Evolutionary conservation across 2,797 vertebrate species (phyloP), one percentile per base, ranked within the genome.

Genomic region (Otolemur crassicaudatus): DNA sequence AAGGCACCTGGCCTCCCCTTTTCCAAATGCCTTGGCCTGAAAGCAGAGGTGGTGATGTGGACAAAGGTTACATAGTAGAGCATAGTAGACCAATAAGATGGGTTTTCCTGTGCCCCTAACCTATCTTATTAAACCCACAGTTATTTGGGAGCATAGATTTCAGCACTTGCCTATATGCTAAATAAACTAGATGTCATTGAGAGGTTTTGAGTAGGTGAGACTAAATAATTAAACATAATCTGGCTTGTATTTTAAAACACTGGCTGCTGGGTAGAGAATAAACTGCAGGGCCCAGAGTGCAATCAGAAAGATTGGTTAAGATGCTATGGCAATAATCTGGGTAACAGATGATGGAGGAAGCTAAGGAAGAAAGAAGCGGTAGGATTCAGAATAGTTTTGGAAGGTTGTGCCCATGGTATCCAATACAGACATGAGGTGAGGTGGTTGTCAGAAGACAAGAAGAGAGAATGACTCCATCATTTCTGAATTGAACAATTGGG

Each of bases 181-280:
- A 73, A 34, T 63, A 89, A 63, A 58, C 56, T 58, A 40, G 69
- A 79, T 56, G 4, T 49, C 53, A 13, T 4, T n/a, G 20, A 43
- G 25, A 72, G 27, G 40, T 60, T 63, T 67, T 87, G 84, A 58
- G 25, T 34, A 91, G 20, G 31, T 10, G 67, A 80, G 40, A 69
- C 7, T 43, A 43, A 43, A 56, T n/a, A 56, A 75, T 75, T 70
- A 73, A 46, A 72, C 25, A 43, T 16, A 31, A 31, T 87, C 73
- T 37, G 13, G 46, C 29, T 80, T 69, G 14, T 76, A 88, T 82
- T 84, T 88, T 88, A 46, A 84, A 77, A 94, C 25, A 88, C 61
- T 65, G 34, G 73, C 40, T 82, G 17, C 83, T 61, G 22, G 11
- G 10, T 88, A 12, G 34, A 91, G 17, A 81, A 93, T 76, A 76